Evolutionary conservation across 2,113 vertebrate genomes (phyloP).

Genomic region (Phasianus colchicus): DNA sequence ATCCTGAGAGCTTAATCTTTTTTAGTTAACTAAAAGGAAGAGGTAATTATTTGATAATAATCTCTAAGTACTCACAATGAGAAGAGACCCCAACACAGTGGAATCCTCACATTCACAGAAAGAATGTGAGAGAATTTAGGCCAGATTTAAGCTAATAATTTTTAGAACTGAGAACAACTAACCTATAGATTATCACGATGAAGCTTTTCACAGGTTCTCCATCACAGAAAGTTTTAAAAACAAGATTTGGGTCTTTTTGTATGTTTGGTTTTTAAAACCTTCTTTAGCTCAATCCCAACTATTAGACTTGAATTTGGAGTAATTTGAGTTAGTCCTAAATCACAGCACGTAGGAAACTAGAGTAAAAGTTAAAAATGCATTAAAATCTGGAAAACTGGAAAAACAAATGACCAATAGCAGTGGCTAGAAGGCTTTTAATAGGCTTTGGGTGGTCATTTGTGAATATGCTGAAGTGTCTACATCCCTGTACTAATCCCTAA

Average conservation of each 20-base stretch:
- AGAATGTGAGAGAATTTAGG: background rate
- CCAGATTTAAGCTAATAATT: conserved; percentile 20
- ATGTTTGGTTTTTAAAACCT: background rate
- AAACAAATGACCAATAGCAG: background rate
- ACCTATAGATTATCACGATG: background rate
- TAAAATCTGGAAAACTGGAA: background rate
- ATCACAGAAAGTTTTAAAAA: conserved; percentile 20
- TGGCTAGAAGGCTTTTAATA: background rate
- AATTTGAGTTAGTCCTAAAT: background rate
- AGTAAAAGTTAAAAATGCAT: background rate
- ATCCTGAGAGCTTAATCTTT: background rate
- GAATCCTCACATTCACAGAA: background rate
- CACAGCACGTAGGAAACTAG: background rate
- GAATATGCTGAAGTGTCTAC: background rate
- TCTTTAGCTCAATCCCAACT: background rate
- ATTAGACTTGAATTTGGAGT: conserved; percentile 19
- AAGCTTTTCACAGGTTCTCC: background rate
- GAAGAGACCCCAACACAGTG: conserved; percentile 19
- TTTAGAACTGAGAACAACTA: background rate
- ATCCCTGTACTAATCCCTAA: background rate
- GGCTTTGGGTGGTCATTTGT: background rate
- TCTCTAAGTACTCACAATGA: conserved; percentile 1
- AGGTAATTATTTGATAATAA: conserved; percentile 70
- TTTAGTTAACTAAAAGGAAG: conserved; percentile 22
- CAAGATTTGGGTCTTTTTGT: background rate